These are phyloP conservation scores for Willisornis vidua DNA, from an alignment of 2,113 vertebrate genomes.

Conservation along the genomic window DNA sequence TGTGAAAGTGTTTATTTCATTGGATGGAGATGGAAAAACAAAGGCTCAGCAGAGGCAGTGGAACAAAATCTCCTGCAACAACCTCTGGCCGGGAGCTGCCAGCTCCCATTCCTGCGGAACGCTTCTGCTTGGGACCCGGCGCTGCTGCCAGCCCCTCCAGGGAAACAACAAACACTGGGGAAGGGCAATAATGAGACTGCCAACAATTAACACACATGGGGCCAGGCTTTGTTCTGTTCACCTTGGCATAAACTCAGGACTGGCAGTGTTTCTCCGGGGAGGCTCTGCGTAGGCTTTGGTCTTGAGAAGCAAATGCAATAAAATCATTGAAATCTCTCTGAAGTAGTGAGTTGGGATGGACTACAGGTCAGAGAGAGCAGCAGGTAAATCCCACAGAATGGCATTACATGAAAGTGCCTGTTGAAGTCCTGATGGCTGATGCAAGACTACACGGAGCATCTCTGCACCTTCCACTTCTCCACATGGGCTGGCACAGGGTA, in stretches of 20 bases:
- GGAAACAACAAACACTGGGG: neutral
- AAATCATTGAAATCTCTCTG: neutral
- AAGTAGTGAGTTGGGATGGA: neutral
- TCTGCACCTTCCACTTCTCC: neutral
- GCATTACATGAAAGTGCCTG: neutral
- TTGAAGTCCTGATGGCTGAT: neutral
- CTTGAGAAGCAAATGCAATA: neutral
- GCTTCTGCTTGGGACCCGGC: neutral
- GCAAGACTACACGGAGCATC: neutral
- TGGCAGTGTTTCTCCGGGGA: neutral
- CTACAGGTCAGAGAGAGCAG: neutral
- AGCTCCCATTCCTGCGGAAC: neutral
- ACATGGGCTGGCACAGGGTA: neutral
- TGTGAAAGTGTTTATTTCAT: slow-evolving; percentile 36
- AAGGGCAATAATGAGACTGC: neutral
- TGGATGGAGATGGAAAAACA: slow-evolving; percentile 33
- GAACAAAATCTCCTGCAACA: neutral
- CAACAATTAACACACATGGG: neutral
- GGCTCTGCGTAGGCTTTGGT: neutral
- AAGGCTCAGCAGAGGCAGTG: neutral
- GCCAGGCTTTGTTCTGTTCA: neutral
- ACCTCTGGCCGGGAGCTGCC: neutral
- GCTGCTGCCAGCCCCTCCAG: neutral
- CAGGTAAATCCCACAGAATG: neutral
- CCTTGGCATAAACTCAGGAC: neutral